phyloP scores from a whole-genome alignment of 2,888 invertebrate species.

The Epinotia ramella region DNA sequence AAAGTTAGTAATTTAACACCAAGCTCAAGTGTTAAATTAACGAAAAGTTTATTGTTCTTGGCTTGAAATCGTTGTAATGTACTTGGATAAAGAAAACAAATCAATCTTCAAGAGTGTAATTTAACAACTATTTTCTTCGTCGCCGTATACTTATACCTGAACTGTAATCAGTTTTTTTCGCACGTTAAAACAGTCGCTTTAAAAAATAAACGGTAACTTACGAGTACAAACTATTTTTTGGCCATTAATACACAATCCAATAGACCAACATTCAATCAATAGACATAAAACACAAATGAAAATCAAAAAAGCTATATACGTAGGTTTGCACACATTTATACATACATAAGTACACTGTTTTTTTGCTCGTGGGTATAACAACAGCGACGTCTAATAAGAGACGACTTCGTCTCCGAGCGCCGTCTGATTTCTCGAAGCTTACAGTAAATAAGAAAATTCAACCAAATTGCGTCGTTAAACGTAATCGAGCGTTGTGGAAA shows the following conservation, averaged over 20 bases:
- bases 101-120: neutral
- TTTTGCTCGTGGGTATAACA: neutral
- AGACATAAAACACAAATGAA: neutral
- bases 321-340: neutral
- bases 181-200: too few relatives aligned
- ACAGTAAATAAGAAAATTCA: slow-evolving; percentile 83
- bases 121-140: neutral
- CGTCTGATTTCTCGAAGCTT: slow-evolving; percentile 74
- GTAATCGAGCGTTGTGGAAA: slow-evolving; percentile 83
- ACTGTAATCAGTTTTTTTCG: too few relatives aligned
- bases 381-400: slow-evolving; percentile 69
- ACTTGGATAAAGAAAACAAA: neutral
- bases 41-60: slow-evolving; percentile 9
- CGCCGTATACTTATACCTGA: too few relatives aligned
- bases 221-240: too few relatives aligned
- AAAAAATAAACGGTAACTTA: too few relatives aligned
- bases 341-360: neutral
- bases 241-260: neutral
- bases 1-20: slow-evolving; percentile 35
- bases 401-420: slow-evolving; percentile 66
- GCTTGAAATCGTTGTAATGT: neutral
- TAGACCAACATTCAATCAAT: neutral
- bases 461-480: slow-evolving; percentile 80
- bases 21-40: slow-evolving; percentile 21
- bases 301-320: neutral